Evolutionary conservation across 2,113 vertebrate genomes (phyloP), one percentile per base, ranked within the genome.

Genomic region (Nothobranchius furzeri): DNA sequence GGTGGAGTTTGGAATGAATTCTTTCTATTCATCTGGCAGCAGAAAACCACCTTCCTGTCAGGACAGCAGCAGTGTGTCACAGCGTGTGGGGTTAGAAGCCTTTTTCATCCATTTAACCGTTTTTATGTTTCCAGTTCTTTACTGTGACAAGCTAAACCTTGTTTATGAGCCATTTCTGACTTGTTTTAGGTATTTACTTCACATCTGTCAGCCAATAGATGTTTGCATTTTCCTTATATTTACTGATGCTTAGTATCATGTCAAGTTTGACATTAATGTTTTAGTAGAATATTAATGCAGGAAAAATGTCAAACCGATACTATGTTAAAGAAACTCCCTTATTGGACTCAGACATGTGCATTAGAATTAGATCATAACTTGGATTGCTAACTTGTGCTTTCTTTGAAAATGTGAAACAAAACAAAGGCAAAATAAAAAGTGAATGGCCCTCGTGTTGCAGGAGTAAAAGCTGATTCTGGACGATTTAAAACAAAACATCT

Each of bases 1-100:
- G 17, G 48, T 20, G 25, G 46, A 53, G 56, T 60, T 69, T 46
- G 49, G 40, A 43, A 46, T 69, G 48, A 46, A 51, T 60, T 60
- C 64, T 14, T 47, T 66, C 25, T 50, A 13, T 43, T 46, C 46
- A 52, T 36, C 40, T 15, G 45, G 46, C 64, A 58, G 25, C 51
- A 55, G 52, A 65, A 45, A 30, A 17, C 53, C 53, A 24, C 17
- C 47, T 51, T 24, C 8, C 36, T 43, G 35, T 51, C 37, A 51
- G 14, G 13, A n/a, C 47, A 51, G 56, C 47, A 30, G 12, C 45
- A 40, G 5, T 46, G 6, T 68, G 49, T 49, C 35, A 20, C 40
- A 36, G 30, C 9, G 52, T 46, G 51, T n/a, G 47, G 30, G 47
- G 20, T 20, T 20, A 37, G 8, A 10, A n/a, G 12, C 17, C 30